Evolutionary conservation across 2,888 invertebrate genomes (phyloP).

Genomic region (Volucella bombylans): DNA sequence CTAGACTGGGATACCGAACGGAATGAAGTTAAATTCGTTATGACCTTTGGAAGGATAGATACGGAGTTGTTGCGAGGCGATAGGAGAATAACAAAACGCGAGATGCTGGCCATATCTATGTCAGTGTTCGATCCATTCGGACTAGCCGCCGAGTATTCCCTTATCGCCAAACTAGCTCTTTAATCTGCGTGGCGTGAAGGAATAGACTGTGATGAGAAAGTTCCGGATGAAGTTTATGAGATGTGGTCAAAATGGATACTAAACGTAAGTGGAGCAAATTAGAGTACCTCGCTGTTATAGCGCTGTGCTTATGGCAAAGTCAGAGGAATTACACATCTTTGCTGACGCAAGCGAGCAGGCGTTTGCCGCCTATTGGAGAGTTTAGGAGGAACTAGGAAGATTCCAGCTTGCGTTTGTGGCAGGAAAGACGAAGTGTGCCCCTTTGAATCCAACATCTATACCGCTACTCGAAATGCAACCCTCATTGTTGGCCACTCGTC

Average conservation of each 20-base stretch:
- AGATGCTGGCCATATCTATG: constrained; percentile 56
- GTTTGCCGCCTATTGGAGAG: constrained; percentile 55
- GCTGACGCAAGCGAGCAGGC: too few species aligned
- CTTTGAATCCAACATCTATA: constrained; percentile 33
- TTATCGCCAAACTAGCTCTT: constrained; percentile 50
- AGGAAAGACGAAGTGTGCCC: constrained; percentile 35
- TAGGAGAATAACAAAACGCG: constrained; percentile 55
- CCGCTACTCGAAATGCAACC: constrained; percentile 40
- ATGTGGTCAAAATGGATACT: constrained; percentile 47
- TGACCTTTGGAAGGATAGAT: constrained; percentile 45
- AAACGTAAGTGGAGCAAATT: constrained; percentile 32
- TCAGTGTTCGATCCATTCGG: constrained; percentile 60
- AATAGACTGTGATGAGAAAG: constrained; percentile 54
- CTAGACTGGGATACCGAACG: constrained; percentile 45
- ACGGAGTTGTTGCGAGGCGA: constrained; percentile 8
- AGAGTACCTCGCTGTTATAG: constrained; percentile 58
- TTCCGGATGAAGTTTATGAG: constrained; percentile 39
- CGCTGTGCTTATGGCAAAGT: not conserved
- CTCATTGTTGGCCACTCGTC: constrained; percentile 12
- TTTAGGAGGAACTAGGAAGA: constrained; percentile 14
- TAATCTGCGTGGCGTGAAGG: constrained; percentile 53
- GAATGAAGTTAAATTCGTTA: constrained; percentile 36
- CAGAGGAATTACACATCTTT: too few species aligned
- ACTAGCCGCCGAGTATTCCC: constrained; percentile 50
- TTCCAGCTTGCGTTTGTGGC: constrained; percentile 9